Percentiles rank a stretch among this genome's conserved stretches.
phyloP scores from a whole-genome alignment of 2,113 vertebrate genomes.

The Stercorarius parasiticus region DNA sequence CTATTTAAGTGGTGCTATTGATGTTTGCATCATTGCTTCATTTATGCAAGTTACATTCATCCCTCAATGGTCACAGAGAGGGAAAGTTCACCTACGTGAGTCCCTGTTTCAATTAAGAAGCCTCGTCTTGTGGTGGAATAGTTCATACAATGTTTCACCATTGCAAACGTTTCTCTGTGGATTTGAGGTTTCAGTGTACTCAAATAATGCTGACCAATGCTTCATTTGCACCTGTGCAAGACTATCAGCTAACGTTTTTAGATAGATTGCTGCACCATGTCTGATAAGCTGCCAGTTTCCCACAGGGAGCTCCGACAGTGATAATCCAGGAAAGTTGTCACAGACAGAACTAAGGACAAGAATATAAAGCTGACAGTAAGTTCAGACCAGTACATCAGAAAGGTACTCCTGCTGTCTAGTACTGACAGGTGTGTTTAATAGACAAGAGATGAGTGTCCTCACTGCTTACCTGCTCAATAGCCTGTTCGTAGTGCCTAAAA shows the following conservation, averaged over 20 bases:
- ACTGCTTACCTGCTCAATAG: conserved; percentile 87
- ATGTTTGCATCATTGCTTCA: background rate
- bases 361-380: background rate
- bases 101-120: conserved; percentile 5
- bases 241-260: background rate
- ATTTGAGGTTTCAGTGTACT: background rate
- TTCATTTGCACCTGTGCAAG: background rate
- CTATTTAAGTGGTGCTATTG: background rate
- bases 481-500: conserved; percentile 93
- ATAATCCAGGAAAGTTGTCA: background rate
- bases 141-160: background rate
- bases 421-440: background rate
- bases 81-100: background rate
- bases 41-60: background rate
- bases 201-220: background rate
- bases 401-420: background rate
- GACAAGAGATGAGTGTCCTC: background rate
- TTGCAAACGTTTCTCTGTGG: background rate
- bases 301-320: background rate
- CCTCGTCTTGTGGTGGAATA: background rate
- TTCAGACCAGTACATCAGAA: background rate
- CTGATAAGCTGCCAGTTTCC: background rate
- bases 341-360: background rate
- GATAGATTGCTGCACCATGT: background rate
- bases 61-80: background rate